Conservation (phyloP, 2,797 vertebrate species). For the Acanthurus leucopareius region DNA sequence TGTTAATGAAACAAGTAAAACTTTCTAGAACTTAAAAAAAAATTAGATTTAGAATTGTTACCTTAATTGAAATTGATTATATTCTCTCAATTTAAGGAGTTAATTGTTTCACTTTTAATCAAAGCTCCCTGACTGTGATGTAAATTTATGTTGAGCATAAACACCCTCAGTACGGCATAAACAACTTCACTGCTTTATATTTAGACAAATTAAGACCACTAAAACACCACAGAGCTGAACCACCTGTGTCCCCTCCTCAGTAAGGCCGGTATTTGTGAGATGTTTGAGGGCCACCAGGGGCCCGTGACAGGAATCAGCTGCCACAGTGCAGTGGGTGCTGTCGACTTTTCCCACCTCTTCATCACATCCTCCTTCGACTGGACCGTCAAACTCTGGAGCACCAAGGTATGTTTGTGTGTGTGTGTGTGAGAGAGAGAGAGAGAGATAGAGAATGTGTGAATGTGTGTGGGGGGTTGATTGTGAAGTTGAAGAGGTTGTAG, state of each 20-base stretch:
- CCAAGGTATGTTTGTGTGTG: constrained; percentile 88
- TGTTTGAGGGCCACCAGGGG: constrained; percentile 98
- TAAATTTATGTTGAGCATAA: neutral
- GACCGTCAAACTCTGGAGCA: constrained; percentile 99
- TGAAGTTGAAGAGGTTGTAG: constrained; percentile 44
- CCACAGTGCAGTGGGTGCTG: constrained; percentile 93
- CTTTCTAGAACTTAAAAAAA: neutral
- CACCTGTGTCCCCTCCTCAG: constrained; percentile 75
- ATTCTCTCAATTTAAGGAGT: constrained; percentile 19
- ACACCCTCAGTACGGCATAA: neutral
- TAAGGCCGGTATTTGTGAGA: constrained; percentile 98
- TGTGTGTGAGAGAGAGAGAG: constrained; percentile 1
- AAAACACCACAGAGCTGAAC: neutral
- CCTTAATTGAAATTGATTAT: neutral
- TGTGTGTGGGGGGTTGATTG: constrained; percentile 71
- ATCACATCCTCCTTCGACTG: constrained; percentile 98
- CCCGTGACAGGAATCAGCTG: constrained; percentile 97
- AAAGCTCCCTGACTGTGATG: neutral
- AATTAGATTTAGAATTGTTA: neutral
- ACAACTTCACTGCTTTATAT: neutral
- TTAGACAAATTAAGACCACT: neutral
- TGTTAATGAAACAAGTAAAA: neutral
- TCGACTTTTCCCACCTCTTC: constrained; percentile 98
- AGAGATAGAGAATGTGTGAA: constrained; percentile 30
- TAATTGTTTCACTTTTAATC: constrained; percentile 13